Base-by-base conservation (phyloP, 2,888 invertebrate species). In the Agrilus cyanescens region DNA sequence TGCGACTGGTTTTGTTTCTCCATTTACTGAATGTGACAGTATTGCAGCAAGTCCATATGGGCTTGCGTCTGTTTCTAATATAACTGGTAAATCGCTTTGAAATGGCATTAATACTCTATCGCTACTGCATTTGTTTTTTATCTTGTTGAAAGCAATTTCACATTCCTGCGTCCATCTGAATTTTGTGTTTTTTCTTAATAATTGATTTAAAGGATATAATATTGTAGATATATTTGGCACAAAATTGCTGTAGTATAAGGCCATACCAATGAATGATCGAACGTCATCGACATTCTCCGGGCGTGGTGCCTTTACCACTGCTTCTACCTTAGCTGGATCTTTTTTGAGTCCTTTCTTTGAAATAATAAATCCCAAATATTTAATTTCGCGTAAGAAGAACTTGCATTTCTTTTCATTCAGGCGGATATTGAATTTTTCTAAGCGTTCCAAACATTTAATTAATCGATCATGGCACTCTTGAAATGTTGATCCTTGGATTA, bases 101-200 rank as follows among this genome's bases (percentile, higher is more conserved):
- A 15, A 41, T 15, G 36, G 41, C 14, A 25, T 41, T 12, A 41
- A 34, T 35, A 41, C 35, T 36, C 30, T 18, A 30, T 41, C 36
- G 16, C 41, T 41, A 14, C 25, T 36, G 13, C 35, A 29, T 36
- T 41, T 31, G 16, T 41, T 14, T 41, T 41, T 41, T 7, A 41
- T 18, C 29, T 12, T 34, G 20, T 34, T 34, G 30, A 41, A 41
- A 10, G 41, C 36, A 20, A 4, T 20, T 35, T 33, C 41, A 25
- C 41, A 41, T 6, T 18, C 30, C 4, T 20, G 13, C 16, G 12
- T 20, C 41, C 41, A 36, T 10, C 14, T 25, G 20, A 38, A 38
- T 30, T 41, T 41, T 41, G 30, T 12, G n/a, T 34, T 29, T 18
- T 36, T 14, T 25, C 25, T 15, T 18, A 40, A 34, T 40, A 40